A percentile compares a stretch with the other conserved stretches of the same genome.
Conservation (phyloP, 1,140 invertebrate species). For the Camponotus floridanus region DNA sequence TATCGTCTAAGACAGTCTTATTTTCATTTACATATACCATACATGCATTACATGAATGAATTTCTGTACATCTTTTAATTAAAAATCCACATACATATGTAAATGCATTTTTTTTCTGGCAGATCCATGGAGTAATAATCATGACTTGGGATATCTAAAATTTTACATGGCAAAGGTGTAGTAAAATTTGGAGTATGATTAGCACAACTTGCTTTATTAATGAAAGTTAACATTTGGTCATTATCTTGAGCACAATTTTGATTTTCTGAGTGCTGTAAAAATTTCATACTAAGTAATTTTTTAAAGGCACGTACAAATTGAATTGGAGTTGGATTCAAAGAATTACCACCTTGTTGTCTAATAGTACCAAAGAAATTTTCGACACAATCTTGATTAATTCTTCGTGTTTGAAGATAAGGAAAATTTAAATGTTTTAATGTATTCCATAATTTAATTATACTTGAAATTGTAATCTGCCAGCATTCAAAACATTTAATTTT, state of each 20-base stretch:
- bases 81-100: conserved; percentile 11
- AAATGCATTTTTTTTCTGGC: conserved; percentile 25
- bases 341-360: background rate
- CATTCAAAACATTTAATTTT: conserved; percentile 16
- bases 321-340: background rate
- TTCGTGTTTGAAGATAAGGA: background rate
- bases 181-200: background rate
- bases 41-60: background rate
- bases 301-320: background rate
- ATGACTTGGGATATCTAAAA: background rate
- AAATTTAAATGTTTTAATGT: conserved; percentile 6
- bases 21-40: background rate
- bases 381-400: conserved; percentile 5
- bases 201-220: background rate
- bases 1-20: background rate
- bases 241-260: background rate
- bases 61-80: background rate
- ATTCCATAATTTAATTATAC: background rate
- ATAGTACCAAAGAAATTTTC: conserved; percentile 16
- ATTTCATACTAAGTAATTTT: conserved; percentile 1
- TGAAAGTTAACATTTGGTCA: background rate
- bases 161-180: background rate
- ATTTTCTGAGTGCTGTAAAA: conserved; percentile 3
- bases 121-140: background rate
- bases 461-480: conserved; percentile 1